A percentile compares a stretch with the other conserved stretches of the same genome.
phyloP scores from a whole-genome alignment of 2,113 vertebrate genomes.

The Columba janthina region DNA sequence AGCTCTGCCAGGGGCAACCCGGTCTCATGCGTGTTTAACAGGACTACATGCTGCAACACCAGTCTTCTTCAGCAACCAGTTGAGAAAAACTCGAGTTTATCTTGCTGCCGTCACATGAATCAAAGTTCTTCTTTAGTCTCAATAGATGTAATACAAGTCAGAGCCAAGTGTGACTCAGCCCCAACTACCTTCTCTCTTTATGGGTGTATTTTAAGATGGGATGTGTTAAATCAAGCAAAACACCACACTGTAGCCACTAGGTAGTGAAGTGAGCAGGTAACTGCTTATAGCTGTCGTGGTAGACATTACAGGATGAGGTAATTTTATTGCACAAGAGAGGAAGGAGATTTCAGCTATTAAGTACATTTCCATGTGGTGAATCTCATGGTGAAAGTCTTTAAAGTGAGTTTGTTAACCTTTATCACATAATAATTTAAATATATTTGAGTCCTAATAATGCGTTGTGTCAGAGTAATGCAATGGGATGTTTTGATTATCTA shows the following conservation, averaged over 20 bases:
- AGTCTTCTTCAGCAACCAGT: background rate
- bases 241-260: background rate
- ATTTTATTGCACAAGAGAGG: background rate
- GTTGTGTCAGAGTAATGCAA: background rate
- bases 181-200: background rate
- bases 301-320: background rate
- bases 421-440: background rate
- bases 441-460: background rate
- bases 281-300: background rate
- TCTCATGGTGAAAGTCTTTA: background rate
- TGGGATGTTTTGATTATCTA: background rate
- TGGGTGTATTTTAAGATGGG: background rate
- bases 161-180: background rate
- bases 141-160: background rate
- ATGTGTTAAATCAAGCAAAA: background rate
- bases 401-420: background rate
- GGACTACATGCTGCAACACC: fast-evolving
- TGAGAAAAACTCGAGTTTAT: background rate
- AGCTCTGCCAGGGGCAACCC: background rate
- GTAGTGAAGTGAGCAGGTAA: background rate
- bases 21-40: background rate
- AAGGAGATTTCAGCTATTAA: background rate
- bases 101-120: background rate
- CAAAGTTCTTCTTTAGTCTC: background rate
- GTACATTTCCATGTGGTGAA: background rate